Evolutionary conservation across 2,797 vertebrate species (phyloP).

Genomic region (Acanthis flammea): DNA sequence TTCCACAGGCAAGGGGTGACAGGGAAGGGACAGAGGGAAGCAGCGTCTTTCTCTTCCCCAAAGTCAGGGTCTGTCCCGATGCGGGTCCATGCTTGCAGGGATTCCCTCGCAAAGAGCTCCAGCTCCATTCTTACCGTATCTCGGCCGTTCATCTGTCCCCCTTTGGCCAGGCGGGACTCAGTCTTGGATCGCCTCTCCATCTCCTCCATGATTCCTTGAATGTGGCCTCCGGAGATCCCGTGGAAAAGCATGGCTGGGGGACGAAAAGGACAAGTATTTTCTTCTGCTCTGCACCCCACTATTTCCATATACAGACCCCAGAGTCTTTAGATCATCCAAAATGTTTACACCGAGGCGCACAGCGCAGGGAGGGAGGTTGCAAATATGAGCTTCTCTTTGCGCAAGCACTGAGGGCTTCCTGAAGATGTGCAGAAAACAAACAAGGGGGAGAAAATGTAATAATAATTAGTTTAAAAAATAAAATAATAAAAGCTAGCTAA

Average conservation of each 20-base stretch:
- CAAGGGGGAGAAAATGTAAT: constrained; percentile 51
- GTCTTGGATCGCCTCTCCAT: constrained; percentile 96
- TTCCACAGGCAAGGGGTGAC: neutral
- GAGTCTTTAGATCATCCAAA: constrained; percentile 87
- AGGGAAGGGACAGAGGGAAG: neutral
- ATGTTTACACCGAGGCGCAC: constrained; percentile 67
- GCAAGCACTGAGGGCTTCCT: constrained; percentile 53
- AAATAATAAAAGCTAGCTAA: constrained; percentile 52
- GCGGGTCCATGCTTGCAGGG: neutral
- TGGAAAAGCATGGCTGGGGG: constrained; percentile 99
- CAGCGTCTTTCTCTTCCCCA: neutral
- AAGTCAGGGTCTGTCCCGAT: neutral
- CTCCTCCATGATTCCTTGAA: constrained; percentile 99
- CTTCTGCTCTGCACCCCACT: constrained; percentile 95
- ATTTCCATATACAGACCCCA: constrained; percentile 96
- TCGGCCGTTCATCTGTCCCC: constrained; percentile 94
- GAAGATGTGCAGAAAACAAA: constrained; percentile 61
- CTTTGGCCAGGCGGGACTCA: constrained; percentile 93
- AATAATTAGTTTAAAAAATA: constrained; percentile 56
- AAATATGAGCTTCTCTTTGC: constrained; percentile 50
- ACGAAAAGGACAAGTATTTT: constrained; percentile 95
- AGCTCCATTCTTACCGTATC: constrained; percentile 85
- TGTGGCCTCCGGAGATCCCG: constrained; percentile 99
- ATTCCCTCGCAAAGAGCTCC: neutral
- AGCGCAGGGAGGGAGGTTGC: constrained; percentile 64